phyloP scores from a whole-genome alignment of 2,888 invertebrate species.

The Leptogaster cylindrica region DNA sequence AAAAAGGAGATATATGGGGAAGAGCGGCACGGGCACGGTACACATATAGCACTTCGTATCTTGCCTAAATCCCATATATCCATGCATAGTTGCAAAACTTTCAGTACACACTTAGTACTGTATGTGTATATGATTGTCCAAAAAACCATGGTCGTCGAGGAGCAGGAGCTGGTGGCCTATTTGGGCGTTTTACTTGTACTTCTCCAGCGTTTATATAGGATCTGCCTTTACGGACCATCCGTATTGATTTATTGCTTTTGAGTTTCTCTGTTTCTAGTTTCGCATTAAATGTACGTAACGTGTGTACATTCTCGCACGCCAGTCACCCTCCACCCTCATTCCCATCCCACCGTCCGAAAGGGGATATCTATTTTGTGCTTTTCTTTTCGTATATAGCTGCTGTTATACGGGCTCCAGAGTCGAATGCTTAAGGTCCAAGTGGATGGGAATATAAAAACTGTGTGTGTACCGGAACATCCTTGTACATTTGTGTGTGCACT shows the following conservation, averaged over 20 bases:
- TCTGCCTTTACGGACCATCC: conserved; percentile 50
- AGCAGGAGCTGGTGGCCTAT: conserved; percentile 24
- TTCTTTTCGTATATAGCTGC: conserved; percentile 26
- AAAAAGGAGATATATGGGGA: conserved; percentile 33
- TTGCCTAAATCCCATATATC: conserved; percentile 31
- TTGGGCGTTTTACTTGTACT: conserved; percentile 40
- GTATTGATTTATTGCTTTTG: conserved; percentile 54
- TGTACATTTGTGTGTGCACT: conserved; percentile 20
- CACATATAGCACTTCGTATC: conserved; percentile 23
- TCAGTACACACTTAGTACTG: conserved; percentile 35
- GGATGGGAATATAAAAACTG: conserved; percentile 30
- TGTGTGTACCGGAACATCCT: neutral
- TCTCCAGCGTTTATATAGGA: conserved; percentile 34
- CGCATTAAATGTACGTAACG: conserved; percentile 40
- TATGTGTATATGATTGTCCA: conserved; percentile 36
- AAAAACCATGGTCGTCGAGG: conserved; percentile 12
- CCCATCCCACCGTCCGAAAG: conserved; percentile 18
- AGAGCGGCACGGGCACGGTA: conserved; percentile 6
- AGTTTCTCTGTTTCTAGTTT: conserved; percentile 48
- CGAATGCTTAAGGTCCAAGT: conserved; percentile 25
- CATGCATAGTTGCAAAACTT: conserved; percentile 40
- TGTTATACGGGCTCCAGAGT: conserved; percentile 16
- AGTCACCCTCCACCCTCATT: neutral
- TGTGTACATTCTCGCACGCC: conserved; percentile 38
- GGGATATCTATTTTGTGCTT: conserved; percentile 39